Conservation (phyloP, 2,113 vertebrate species). For the Vidua macroura region DNA sequence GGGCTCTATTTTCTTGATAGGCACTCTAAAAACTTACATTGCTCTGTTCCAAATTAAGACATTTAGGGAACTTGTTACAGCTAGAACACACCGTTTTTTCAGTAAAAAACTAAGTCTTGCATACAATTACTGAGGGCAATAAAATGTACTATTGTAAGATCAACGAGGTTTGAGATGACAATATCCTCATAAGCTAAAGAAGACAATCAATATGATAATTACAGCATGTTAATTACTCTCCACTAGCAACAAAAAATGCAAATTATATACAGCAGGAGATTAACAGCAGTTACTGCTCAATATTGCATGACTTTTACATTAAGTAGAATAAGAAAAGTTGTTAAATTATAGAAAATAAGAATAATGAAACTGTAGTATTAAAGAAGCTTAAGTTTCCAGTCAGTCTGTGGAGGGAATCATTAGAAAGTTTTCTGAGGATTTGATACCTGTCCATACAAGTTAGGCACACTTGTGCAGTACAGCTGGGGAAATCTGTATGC, state of each 20-base stretch:
- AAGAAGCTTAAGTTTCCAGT: slow-evolving; percentile 60
- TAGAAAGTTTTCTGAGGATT: slow-evolving; percentile 39
- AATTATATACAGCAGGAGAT: slow-evolving; percentile 84
- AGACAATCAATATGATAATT: slow-evolving; percentile 79
- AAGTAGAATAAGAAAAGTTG: slow-evolving; percentile 81
- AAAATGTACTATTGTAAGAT: slow-evolving; percentile 72
- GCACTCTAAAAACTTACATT: slow-evolving; percentile 66
- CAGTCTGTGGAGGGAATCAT: slow-evolving; percentile 31
- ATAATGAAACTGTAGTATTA: slow-evolving; percentile 76
- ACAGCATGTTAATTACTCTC: slow-evolving; percentile 81
- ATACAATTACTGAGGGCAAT: slow-evolving; percentile 61
- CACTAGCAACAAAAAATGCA: slow-evolving; percentile 76
- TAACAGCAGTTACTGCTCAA: slow-evolving; percentile 84
- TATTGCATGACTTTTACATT: slow-evolving; percentile 86
- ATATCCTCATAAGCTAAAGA: slow-evolving; percentile 72
- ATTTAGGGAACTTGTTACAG: slow-evolving; percentile 52
- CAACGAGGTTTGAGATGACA: slow-evolving; percentile 64
- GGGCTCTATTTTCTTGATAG: slow-evolving; percentile 42
- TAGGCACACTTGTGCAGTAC: background rate
- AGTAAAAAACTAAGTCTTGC: slow-evolving; percentile 44
- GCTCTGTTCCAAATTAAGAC: slow-evolving; percentile 60
- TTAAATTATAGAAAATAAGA: slow-evolving; percentile 83
- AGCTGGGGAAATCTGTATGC: background rate
- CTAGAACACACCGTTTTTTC: slow-evolving; percentile 51
- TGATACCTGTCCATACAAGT: background rate